Percentiles rank a stretch among this genome's conserved stretches.
Conservation (phyloP, 1,140 invertebrate species). For the Nasonia vitripennis region DNA sequence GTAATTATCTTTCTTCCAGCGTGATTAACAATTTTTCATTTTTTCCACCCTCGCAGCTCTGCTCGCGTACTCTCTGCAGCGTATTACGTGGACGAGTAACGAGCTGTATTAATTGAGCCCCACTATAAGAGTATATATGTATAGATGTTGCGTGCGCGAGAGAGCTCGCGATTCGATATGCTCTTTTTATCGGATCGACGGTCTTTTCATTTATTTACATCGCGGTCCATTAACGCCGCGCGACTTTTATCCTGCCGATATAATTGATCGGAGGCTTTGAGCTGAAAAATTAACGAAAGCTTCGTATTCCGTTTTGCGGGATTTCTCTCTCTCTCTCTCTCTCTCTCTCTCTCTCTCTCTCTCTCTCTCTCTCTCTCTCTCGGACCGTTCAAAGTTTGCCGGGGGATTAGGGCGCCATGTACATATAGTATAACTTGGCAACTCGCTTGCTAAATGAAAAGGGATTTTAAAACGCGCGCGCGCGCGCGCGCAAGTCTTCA, state of each 20-base stretch:
- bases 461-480: background rate
- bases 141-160: background rate
- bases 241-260: background rate
- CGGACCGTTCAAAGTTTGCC: background rate
- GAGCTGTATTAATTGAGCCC: conserved; percentile 29
- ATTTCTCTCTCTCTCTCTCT: background rate
- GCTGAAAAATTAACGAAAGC: conserved; percentile 19
- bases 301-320: background rate
- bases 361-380: background rate
- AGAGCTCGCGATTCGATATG: conserved; percentile 22
- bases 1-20: conserved; percentile 35
- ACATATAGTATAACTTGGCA: background rate
- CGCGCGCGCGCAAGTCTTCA: background rate
- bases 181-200: conserved; percentile 23
- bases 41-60: background rate
- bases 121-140: background rate
- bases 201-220: conserved; percentile 40
- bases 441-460: background rate
- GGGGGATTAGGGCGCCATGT: background rate
- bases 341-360: background rate
- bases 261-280: conserved; percentile 28
- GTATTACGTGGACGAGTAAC: background rate
- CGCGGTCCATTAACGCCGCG: conserved; percentile 40
- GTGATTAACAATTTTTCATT: conserved; percentile 45
- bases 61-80: too few species aligned